Percentiles rank a stretch among this genome's conserved stretches.
These are phyloP conservation scores for Gracilinanus agilis DNA, from an alignment of 2,113 vertebrate species.

Conservation along the genomic window DNA sequence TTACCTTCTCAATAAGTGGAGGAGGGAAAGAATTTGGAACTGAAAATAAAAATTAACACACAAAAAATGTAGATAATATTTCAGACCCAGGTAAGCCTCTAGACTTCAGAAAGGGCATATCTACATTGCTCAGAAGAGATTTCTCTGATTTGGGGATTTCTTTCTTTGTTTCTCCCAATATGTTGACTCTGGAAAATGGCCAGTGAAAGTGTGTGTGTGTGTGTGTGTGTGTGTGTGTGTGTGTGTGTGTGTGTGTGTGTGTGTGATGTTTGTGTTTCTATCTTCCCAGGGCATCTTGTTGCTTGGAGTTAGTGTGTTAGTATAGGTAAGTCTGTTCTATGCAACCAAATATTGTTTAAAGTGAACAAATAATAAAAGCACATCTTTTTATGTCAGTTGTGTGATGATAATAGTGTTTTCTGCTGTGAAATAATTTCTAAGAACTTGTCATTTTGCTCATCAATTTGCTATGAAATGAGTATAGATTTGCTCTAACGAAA, in stretches of 20 bases:
- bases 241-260: no score
- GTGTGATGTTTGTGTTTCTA: background rate
- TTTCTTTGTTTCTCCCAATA: background rate
- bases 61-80: background rate
- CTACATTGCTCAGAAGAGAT: background rate
- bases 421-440: background rate
- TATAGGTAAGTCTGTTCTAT: background rate
- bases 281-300: background rate
- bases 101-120: background rate
- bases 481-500: background rate
- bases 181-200: background rate
- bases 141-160: background rate
- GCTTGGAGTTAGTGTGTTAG: background rate
- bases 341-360: background rate
- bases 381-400: background rate
- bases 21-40: background rate
- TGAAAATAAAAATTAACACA: background rate
- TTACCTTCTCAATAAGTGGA: background rate
- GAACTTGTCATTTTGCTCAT: background rate
- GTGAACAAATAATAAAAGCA: background rate
- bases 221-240: background rate
- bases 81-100: background rate
- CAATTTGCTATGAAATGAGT: background rate
- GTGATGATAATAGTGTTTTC: background rate
- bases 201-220: background rate